Evolutionary conservation across 35 echinoderm and acorn worm genomes (phyloP), one percentile per base, ranked within the genome.

Genomic region (Ophioderma brevispina): DNA sequence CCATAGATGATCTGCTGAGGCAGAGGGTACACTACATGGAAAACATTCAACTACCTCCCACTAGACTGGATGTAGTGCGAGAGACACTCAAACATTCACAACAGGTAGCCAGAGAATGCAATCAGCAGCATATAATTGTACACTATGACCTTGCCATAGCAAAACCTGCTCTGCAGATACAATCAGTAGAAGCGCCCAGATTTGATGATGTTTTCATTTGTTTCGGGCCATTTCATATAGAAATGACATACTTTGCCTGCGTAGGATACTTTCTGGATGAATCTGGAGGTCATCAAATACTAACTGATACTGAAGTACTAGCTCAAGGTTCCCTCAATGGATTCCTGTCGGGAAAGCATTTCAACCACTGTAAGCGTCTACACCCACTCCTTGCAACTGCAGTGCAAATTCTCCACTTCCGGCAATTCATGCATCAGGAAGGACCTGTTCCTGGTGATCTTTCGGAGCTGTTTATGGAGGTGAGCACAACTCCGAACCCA

Each of bases 191-290:
- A 43, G 11, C 25, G 10, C 89, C 89, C 1, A 78, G 0, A 39
- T 85, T 77, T 79, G 89, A 91, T 38, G 49, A 91, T 40, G 2
- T 91, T 14, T 91, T 91, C 76, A 55, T 91, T 46, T 77, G 59
- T 33, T 64, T 78, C 39, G 82, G 82, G 0, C 0, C 89, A 42
- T 91, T 91, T 32, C 89, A 85, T 28, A 85, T 91, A n/a, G 31
- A 36, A n/a, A 85, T 84, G 81, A 31, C 64, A 0, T 91, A 76
- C 32, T 85, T 91, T 50, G 42, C n/a, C 33, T 37, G 36, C 10
- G 5, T 91, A 1, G 89, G 82, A 1, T 39, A 85, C 21, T 2
- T 91, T 40, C 25, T 91, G 23, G 77, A 75, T 13, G 89, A 32
- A 28, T 91, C 82, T 25, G 89, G 89, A 31, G 89, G 81, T 17